Base-by-base conservation (phyloP, 2,888 invertebrate genomes). In the Heliconius ethilla region DNA sequence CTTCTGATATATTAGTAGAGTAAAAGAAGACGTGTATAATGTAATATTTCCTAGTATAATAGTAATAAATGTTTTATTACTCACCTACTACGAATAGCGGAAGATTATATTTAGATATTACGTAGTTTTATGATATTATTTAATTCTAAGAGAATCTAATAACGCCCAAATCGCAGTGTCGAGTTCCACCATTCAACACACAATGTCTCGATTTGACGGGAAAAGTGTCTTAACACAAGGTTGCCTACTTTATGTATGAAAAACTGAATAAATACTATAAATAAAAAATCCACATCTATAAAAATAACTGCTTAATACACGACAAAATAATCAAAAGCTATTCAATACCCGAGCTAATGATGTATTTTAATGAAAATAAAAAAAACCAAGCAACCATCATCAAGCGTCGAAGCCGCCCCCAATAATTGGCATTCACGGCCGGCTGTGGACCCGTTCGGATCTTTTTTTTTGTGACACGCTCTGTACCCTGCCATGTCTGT, bases 361-460 rank as follows among this genome's bases (percentile, higher is more conserved):
- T 67, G 73, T 74, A 77, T 74, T 77, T 66, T 67, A 37, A 27
- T 51, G 33, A 73, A 59, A 67, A 51, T 18, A 51, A 74, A 79
- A 78, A 78, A 70, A 45, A 65, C 59, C 66, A n/a, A 2, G 55
- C 55, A 59, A n/a, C n/a, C 63, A 70, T 51, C 70, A 78, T 70
- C 66, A 75, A 78, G 75, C 78, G 78, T 70, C 29, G 45, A 80
- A 80, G 87, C 84, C 87, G 86, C 85, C 87, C 85, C 85, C 88
- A 88, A 90, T 91, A 90, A 91, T 91, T 90, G 91, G 90, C 90
- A 86, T 86, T 84, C 85, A 84, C 80, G 85, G 87, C 81, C 72
- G 59, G 72, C 59, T 59, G 76, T 66, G 55, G 73, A 77, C 72
- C 63, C 72, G 78, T 78, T 62, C 45, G 67, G 45, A 25, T 67